These are phyloP conservation scores for Lamellibrachia luymesi DNA, from an alignment of 1,140 invertebrate genomes.

Conservation along the genomic window DNA sequence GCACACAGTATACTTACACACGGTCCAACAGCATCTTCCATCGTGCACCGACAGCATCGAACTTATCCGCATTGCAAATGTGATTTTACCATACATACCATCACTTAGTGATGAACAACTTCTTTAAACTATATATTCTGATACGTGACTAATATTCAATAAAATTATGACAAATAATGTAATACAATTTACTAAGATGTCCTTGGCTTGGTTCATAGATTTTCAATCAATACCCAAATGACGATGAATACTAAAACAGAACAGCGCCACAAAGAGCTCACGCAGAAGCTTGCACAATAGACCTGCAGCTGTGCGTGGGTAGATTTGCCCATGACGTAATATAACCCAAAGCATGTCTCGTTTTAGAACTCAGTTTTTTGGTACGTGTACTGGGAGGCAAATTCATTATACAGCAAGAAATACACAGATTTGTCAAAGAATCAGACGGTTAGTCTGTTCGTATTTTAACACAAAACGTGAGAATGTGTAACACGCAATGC, in stretches of 20 bases:
- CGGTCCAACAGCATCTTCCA: background rate
- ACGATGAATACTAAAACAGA: background rate
- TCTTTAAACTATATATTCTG: background rate
- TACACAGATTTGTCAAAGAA: background rate
- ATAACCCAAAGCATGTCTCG: background rate
- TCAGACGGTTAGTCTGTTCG: background rate
- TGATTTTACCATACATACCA: background rate
- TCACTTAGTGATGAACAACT: background rate
- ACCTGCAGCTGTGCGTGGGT: background rate
- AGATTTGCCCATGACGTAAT: background rate
- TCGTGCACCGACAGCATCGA: background rate
- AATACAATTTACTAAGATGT: background rate
- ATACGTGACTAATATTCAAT: background rate
- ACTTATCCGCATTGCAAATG: background rate
- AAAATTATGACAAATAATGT: background rate
- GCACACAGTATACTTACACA: background rate
- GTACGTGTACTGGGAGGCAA: background rate
- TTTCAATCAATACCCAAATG: background rate
- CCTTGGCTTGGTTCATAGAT: background rate
- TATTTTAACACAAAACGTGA: background rate
- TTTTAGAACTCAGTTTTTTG: background rate
- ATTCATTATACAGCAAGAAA: background rate
- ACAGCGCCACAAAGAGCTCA: background rate
- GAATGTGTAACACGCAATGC: background rate
- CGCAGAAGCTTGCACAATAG: background rate